Evolutionary conservation across 2,888 invertebrate genomes (phyloP).

Genomic region (Dynastes hyllus): DNA sequence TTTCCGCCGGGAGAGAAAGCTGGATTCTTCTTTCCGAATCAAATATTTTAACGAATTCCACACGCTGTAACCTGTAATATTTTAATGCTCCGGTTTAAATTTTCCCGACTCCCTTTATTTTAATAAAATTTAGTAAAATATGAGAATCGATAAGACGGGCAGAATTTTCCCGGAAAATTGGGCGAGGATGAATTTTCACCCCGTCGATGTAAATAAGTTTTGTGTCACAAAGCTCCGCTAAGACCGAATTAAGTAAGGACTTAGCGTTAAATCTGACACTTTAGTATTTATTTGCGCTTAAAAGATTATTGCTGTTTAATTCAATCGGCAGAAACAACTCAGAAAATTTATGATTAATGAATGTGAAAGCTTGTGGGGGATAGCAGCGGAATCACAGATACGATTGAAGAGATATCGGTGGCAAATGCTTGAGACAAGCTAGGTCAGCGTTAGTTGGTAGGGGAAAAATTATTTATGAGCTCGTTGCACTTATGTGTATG

Average conservation of each 20-base stretch:
- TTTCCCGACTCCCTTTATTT: neutral
- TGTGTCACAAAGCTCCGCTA: slow-evolving; percentile 11
- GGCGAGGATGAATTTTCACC: neutral
- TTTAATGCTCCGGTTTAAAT: neutral
- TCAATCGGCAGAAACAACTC: slow-evolving; percentile 28
- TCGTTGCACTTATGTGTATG: neutral
- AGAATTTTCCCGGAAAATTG: neutral
- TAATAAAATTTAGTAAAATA: slow-evolving; percentile 2
- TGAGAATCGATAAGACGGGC: neutral
- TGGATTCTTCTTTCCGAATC: slow-evolving; percentile 9
- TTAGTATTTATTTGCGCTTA: slow-evolving; percentile 27
- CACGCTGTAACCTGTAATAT: no score
- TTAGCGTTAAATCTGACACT: slow-evolving; percentile 22
- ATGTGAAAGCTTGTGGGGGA: neutral
- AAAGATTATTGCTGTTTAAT: slow-evolving; percentile 28
- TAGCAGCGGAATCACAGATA: slow-evolving; percentile 5
- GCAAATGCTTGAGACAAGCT: slow-evolving; percentile 15
- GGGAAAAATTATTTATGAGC: slow-evolving; percentile 12
- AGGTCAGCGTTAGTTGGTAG: slow-evolving; percentile 1
- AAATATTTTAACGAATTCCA: slow-evolving; percentile 17
- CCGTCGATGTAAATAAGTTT: slow-evolving; percentile 28
- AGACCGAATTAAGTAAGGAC: slow-evolving; percentile 14
- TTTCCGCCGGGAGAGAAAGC: neutral
- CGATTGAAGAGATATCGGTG: slow-evolving; percentile 13
- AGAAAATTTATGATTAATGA: slow-evolving; percentile 30